Evolutionary conservation across 1,140 invertebrate species (phyloP), one percentile per base, ranked within the genome.

Genomic region (Drosophila biarmipes): DNA sequence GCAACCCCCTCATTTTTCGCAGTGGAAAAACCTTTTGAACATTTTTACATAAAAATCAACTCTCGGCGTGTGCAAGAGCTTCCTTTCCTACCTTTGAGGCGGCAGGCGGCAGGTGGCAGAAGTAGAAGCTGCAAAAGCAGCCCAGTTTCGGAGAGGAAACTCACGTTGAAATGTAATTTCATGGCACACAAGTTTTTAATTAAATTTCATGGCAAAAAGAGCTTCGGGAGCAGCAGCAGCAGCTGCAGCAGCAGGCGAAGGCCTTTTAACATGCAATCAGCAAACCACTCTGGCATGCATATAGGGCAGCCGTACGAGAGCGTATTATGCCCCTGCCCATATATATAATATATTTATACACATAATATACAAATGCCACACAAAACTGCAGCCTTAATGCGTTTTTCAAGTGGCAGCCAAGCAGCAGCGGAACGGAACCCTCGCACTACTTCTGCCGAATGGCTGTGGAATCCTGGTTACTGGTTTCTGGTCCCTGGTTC

Each of bases 151-250:
- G n/a, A 55, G 53, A 57, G 64, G 56, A 74, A 71, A 77, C 79
- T 81, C 80, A 89, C 64, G 79, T 80, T 81, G 85, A 89, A 89
- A 90, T 90, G 85, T 89, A 89, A 89, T 89, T 89, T 89, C 85
- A 89, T 89, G 85, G 80, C 80, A 90, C 85, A 90, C 85, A 90
- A 90, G 85, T 90, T 90, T 89, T 90, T 90, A 90, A 90, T 90
- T 90, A 90, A 90, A 90, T 90, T 85, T 90, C 80, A 90, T 86
- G 82, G 82, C 74, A 86, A 75, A 86, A 64, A 80, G 55, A 75
- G 55, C 61, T 55, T 52, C 56, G 37, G 42, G 37, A 62, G 55
- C 34, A 53, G 63, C 38, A 40, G 31, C 42, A 37, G 49, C 35
- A 38, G 40, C 11, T 37, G 55, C 40, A 42, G 42, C 35, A 38